Evolutionary conservation across 2,797 vertebrate species (phyloP).

Genomic region (Sandelia bainsii): DNA sequence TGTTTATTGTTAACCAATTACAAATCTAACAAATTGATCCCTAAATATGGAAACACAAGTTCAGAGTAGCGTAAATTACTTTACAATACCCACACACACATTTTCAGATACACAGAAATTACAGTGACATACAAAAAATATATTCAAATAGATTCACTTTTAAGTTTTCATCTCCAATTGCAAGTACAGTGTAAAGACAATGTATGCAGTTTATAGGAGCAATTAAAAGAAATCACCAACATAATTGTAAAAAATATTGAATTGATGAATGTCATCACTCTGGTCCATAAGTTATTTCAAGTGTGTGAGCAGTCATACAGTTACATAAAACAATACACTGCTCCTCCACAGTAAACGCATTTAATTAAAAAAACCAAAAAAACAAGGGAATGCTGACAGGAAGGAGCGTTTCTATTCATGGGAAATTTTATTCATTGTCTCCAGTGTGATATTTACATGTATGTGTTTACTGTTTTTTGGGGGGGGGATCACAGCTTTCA

Average conservation of each 20-base stretch:
- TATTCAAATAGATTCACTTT: conserved; percentile 45
- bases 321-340: conserved; percentile 39
- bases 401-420: conserved; percentile 42
- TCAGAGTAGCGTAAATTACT: conserved; percentile 14
- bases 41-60: conserved; percentile 40
- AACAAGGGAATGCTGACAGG: conserved; percentile 32
- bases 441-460: conserved; percentile 65
- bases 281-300: conserved; percentile 49
- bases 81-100: conserved; percentile 24
- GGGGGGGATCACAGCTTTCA: conserved; percentile 35
- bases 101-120: conserved; percentile 45
- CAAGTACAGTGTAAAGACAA: conserved; percentile 30
- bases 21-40: conserved; percentile 39
- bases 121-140: conserved; percentile 57
- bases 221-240: conserved; percentile 10
- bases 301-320: conserved; percentile 24
- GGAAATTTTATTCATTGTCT: conserved; percentile 22
- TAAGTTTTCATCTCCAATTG: conserved; percentile 19
- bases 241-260: conserved; percentile 18
- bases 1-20: conserved; percentile 64
- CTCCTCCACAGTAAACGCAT: conserved; percentile 35
- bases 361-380: conserved; percentile 33
- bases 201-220: background rate
- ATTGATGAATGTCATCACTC: conserved; percentile 12
- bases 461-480: conserved; percentile 29